Percentiles rank a stretch among this genome's conserved stretches.
Conservation (phyloP, 2,113 vertebrate genomes). For the Bambusicola thoracicus region DNA sequence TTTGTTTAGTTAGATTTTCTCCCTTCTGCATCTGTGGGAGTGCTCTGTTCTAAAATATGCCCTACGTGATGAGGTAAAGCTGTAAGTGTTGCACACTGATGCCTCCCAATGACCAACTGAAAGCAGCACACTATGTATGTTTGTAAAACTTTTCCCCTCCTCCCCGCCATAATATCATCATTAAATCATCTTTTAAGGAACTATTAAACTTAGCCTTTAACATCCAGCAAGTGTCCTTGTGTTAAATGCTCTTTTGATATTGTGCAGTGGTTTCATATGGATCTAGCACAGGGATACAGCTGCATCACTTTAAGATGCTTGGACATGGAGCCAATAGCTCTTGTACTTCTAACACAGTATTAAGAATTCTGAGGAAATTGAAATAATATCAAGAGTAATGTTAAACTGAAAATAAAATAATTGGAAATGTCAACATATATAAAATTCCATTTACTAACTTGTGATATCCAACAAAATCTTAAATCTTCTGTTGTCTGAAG, state of each 20-base stretch:
- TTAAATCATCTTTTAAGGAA: neutral
- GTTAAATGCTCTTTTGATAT: neutral
- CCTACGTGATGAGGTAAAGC: neutral
- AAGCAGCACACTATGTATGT: conserved; percentile 45
- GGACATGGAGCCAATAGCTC: neutral
- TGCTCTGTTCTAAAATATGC: neutral
- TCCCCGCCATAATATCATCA: neutral
- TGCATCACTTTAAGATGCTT: neutral
- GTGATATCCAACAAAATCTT: neutral
- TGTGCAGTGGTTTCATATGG: neutral
- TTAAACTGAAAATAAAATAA: neutral
- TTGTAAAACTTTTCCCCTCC: neutral
- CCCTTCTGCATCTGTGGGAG: neutral
- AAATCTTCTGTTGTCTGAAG: neutral
- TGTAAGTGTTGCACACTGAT: conserved; percentile 62
- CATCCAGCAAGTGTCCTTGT: neutral
- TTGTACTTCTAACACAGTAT: neutral
- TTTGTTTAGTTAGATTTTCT: neutral
- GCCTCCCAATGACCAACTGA: conserved; percentile 65
- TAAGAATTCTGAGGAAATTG: neutral
- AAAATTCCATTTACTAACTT: neutral
- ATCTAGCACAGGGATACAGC: neutral
- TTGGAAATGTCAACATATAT: neutral
- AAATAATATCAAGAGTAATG: neutral
- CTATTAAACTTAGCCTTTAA: neutral